phyloP scores from a whole-genome alignment of 2,888 invertebrate genomes.

The Neoascia interrupta region DNA sequence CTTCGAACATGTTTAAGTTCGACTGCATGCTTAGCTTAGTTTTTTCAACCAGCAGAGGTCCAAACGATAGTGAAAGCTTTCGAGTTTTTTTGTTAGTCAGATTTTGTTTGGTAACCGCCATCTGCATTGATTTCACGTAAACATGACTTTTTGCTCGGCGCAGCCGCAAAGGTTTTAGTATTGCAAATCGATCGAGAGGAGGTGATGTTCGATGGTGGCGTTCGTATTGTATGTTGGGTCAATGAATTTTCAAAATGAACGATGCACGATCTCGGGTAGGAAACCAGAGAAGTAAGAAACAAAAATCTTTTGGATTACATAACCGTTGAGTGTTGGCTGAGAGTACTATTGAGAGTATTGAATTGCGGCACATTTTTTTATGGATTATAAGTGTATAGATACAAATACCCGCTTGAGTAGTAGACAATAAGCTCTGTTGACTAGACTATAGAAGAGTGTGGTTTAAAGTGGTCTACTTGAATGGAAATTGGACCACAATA shows the following conservation, averaged over 20 bases:
- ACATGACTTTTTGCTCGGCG: conserved; percentile 46
- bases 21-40: conserved; percentile 35
- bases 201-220: conserved; percentile 17
- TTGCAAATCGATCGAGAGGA: conserved; percentile 22
- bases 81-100: conserved; percentile 22
- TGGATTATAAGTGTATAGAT: too few species aligned
- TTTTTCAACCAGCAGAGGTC: conserved; percentile 14
- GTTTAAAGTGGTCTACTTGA: background rate
- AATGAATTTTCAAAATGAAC: conserved; percentile 52
- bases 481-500: conserved; percentile 46
- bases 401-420: background rate
- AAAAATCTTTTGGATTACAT: conserved; percentile 40
- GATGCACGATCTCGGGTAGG: conserved; percentile 13
- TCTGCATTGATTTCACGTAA: conserved; percentile 17
- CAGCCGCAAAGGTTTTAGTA: too few species aligned
- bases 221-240: conserved; percentile 45
- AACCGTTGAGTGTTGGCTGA: conserved; percentile 42
- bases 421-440: conserved; percentile 21
- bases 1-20: conserved; percentile 53
- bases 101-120: conserved; percentile 30
- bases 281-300: conserved; percentile 13
- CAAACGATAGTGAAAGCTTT: conserved; percentile 72
- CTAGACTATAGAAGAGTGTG: too few species aligned
- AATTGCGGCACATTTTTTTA: conserved; percentile 10
- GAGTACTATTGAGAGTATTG: conserved; percentile 12